A percentile compares a stretch with the other conserved stretches of the same genome.
These are phyloP conservation scores for Parazoanthus atlanticus DNA, from an alignment of 92 coral and sea anemone species.

Conservation along the genomic window DNA sequence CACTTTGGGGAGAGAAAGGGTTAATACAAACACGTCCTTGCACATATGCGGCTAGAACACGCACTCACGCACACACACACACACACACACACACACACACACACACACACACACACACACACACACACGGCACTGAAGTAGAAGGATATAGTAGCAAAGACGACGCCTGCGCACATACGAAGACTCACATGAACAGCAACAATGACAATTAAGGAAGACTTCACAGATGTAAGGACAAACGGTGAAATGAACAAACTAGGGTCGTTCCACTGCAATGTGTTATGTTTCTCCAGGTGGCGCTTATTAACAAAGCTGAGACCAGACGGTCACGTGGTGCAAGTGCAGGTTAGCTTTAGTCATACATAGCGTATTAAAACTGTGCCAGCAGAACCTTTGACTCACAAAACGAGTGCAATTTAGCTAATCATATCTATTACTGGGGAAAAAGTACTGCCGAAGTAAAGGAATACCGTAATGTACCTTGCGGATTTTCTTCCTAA, in stretches of 20 bases:
- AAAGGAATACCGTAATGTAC: background rate
- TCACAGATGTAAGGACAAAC: background rate
- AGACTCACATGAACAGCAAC: background rate
- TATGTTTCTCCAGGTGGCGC: conserved; percentile 48
- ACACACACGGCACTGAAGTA: background rate
- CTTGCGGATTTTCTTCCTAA: background rate
- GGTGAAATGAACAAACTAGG: background rate
- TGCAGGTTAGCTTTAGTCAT: conserved; percentile 31
- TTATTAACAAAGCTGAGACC: background rate
- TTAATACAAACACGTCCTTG: background rate
- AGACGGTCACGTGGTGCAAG: conserved; percentile 13
- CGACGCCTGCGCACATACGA: background rate
- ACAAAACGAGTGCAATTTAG: conserved; percentile 2
- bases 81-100: background rate
- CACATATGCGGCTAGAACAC: background rate
- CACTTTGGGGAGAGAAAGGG: too few species aligned
- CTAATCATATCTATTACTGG: background rate
- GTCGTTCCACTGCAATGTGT: conserved; percentile 33
- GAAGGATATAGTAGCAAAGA: background rate
- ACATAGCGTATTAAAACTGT: background rate
- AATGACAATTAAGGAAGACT: background rate
- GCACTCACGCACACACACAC: background rate
- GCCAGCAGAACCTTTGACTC: background rate
- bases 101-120: background rate
- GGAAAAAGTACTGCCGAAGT: background rate